These are phyloP conservation scores for Drosophila bunnanda DNA, from an alignment of 2,888 invertebrate species.

Conservation along the genomic window DNA sequence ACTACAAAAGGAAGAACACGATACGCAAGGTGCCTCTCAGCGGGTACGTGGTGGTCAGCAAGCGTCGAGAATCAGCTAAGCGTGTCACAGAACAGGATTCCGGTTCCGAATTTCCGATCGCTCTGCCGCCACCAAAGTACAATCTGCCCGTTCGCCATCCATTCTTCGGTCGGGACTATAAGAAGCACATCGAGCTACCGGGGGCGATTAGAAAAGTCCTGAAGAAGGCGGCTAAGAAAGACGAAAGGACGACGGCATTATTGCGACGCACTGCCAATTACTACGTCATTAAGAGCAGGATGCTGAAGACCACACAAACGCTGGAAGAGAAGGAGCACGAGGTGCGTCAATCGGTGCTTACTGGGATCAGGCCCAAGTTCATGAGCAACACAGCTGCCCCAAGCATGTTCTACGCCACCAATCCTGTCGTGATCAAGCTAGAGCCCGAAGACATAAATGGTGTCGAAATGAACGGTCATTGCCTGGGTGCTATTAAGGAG, in stretches of 20 bases:
- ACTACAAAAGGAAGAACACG: slow-evolving; percentile 46
- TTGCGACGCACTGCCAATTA: slow-evolving; percentile 39
- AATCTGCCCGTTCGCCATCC: slow-evolving; percentile 36
- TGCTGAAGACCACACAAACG: slow-evolving; percentile 50
- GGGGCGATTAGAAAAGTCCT: slow-evolving; percentile 10
- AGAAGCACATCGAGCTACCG: slow-evolving; percentile 31
- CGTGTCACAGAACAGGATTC: neutral
- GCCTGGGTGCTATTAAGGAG: neutral
- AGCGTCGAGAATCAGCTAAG: slow-evolving; percentile 44
- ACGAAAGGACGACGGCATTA: neutral
- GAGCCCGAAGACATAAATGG: neutral
- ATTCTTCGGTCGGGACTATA: slow-evolving; percentile 31
- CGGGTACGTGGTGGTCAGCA: slow-evolving; percentile 52
- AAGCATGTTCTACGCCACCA: neutral
- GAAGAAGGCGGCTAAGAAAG: slow-evolving; percentile 31
- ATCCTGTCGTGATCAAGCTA: neutral
- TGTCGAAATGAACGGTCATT: neutral
- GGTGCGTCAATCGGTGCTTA: slow-evolving; percentile 66
- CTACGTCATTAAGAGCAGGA: slow-evolving; percentile 54
- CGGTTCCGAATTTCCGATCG: neutral
- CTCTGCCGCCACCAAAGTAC: neutral
- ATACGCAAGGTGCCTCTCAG: slow-evolving; percentile 37
- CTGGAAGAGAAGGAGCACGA: slow-evolving; percentile 59
- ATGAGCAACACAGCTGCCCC: slow-evolving; percentile 29
- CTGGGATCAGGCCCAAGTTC: slow-evolving; percentile 55